Conservation (phyloP, 2,797 vertebrate species). For the Sebastes kiyomatsui region DNA sequence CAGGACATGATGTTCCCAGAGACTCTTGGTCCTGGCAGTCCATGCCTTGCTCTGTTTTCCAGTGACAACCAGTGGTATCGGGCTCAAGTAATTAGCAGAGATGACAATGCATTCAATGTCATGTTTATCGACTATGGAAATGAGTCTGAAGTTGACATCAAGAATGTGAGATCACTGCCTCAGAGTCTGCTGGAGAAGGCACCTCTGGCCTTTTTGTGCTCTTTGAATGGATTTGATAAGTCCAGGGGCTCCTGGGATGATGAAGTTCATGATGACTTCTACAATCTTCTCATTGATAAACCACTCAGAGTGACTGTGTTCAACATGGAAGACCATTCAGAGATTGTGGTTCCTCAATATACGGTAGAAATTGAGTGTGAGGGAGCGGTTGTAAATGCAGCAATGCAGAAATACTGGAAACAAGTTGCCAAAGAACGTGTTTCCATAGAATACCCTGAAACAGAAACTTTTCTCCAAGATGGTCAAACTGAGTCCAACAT, state of each 20-base stretch:
- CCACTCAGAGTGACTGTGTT: conserved; percentile 77
- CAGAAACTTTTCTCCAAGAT: background rate
- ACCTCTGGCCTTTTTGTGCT: conserved; percentile 87
- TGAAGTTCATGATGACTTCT: conserved; percentile 79
- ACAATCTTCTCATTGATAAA: conserved; percentile 75
- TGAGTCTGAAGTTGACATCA: conserved; percentile 66
- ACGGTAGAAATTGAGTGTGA: conserved; percentile 80
- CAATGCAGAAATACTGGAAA: conserved; percentile 80
- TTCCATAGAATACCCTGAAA: background rate
- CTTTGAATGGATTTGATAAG: conserved; percentile 80
- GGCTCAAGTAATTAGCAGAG: conserved; percentile 77
- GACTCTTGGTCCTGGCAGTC: conserved; percentile 73
- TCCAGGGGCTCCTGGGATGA: conserved; percentile 81
- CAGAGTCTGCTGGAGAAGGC: conserved; percentile 70
- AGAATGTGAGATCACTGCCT: conserved; percentile 77
- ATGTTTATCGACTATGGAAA: conserved; percentile 89
- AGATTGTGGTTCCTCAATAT: conserved; percentile 71
- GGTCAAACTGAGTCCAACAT: background rate
- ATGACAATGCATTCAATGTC: conserved; percentile 55
- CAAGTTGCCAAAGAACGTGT: background rate
- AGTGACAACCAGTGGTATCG: conserved; percentile 86
- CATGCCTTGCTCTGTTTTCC: conserved; percentile 84
- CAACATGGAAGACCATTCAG: conserved; percentile 45
- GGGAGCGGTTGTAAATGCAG: conserved; percentile 76
- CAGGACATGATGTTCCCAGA: conserved; percentile 6